Base-by-base conservation (phyloP, 1,140 invertebrate genomes). In the Cepaea nemoralis region DNA sequence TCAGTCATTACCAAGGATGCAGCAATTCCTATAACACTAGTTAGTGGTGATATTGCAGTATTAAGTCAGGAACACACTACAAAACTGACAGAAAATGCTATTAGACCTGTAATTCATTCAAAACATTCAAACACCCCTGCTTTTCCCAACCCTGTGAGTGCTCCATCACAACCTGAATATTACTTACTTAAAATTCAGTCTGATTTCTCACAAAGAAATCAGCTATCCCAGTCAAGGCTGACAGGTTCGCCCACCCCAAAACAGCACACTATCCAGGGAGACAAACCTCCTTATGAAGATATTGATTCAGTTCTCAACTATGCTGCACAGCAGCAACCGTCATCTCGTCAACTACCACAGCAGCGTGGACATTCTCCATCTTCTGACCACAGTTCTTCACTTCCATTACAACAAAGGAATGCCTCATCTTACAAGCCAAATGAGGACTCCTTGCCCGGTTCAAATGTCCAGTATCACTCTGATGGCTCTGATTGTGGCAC, bases 31-130 rank as follows among this genome's bases (percentile, higher is more conserved):
- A 80, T 88, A 19, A 87, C 88, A n/a, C 85, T 86, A 24, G 84
- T 83, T 50, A 88, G 87, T 71, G 88, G 86, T 80, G 88, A 89
- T 45, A 84, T 89, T 0, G 85, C 87, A 45, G 86, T 81, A 40
- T 88, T 88, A 79, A 85, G 87, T 19, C 88, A 88, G 70, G 63
- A 85, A 27, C 84, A 84, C 0, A 85, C 84, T 42, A 69, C 83
- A 74, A 80, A 69, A 83, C 35, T 77, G 82, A 39, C 71, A 70
- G 71, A 82, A 31, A 19, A 33, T 1, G 16, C 39, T 0, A 10
- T 27, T 35, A 42, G 1, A 39, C 6, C 33, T 39, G 75, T 50
- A 19, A 59, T 27, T 71, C 45, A 77, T 71, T 27, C 16, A 40
- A 40, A 39, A 71, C 10, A 63, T 42, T 40, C 22, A 48, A 42